phyloP scores from a whole-genome alignment of 2,888 invertebrate genomes.

The Brachyptera putata region DNA sequence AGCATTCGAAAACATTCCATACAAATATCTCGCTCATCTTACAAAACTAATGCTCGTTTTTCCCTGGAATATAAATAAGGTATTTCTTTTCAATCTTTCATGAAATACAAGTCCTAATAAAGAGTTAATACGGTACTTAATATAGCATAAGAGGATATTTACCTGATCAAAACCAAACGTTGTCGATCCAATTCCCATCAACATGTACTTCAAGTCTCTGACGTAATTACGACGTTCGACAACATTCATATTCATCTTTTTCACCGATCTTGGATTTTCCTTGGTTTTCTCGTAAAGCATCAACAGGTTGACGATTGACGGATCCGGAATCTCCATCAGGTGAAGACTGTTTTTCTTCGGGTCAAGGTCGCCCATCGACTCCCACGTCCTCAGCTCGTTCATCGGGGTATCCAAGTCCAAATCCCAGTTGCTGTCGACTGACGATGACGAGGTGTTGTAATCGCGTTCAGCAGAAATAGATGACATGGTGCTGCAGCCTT shows the following conservation, averaged over 20 bases:
- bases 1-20: no score
- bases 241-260: background rate
- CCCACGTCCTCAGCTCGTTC: background rate
- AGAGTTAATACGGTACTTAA: no score
- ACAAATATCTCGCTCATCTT: no score
- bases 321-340: background rate
- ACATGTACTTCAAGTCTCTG: conserved; percentile 21
- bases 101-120: no score
- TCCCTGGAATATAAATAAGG: no score
- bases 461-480: background rate
- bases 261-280: background rate
- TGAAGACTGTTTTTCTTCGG: background rate
- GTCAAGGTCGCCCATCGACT: background rate
- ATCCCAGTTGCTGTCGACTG: no score
- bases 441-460: background rate
- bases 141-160: no score
- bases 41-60: no score
- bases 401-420: background rate
- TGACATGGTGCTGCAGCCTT: no score
- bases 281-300: background rate
- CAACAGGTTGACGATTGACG: background rate
- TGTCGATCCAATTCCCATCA: conserved; percentile 24
- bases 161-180: conserved; percentile 27
- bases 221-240: background rate
- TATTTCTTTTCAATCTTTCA: no score